Base-by-base conservation (phyloP, 2,888 invertebrate species). In the Lithophane socia region DNA sequence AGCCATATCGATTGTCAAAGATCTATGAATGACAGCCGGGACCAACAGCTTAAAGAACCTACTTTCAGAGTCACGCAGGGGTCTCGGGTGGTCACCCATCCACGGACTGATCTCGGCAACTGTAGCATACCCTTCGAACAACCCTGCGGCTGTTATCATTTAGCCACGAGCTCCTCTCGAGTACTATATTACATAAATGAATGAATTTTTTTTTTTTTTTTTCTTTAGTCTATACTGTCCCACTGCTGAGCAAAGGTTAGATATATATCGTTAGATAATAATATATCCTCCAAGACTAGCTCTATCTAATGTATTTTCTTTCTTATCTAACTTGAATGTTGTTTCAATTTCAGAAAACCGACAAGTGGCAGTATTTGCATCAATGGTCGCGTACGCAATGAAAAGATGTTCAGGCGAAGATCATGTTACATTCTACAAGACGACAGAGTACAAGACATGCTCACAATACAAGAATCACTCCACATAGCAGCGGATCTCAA, bases 351-450 rank as follows among this genome's bases (percentile, higher is more conserved):
- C 94, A 97, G 97, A 79, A 93, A 94, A 81, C 94, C 93, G 7
- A 92, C 95, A n/a, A 96, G 94, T 29, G 99, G 99, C 0, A 97
- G 95, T 44, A 97, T 99, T 56, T 95, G 95, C 66, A 97, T 99
- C n/a, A 99, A 99, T 91, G 98, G 98, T 7, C 96, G 97, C 54
- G 91, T 96, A 65, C 96, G 98, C 60, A 97, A 98, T 86, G 96
- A 98, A 82, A 97, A 98, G 85, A 94, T 97, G 76, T 98, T 99
- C 88, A 97, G 98, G 64, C 97, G 98, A 89, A 97, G 98, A 82
- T 98, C 98, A 5, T 99, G 99, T 87, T 99, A 99, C 94, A 99
- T 99, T 83, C 98, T 99, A 97, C 99, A 99, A 93, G 98, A 98
- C 88, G 98, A 98, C 89, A 97, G 97, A 90, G 97, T 99, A 37